Conservation (phyloP, 2,888 invertebrate genomes). For the Spatulosminthurus flaviceps region DNA sequence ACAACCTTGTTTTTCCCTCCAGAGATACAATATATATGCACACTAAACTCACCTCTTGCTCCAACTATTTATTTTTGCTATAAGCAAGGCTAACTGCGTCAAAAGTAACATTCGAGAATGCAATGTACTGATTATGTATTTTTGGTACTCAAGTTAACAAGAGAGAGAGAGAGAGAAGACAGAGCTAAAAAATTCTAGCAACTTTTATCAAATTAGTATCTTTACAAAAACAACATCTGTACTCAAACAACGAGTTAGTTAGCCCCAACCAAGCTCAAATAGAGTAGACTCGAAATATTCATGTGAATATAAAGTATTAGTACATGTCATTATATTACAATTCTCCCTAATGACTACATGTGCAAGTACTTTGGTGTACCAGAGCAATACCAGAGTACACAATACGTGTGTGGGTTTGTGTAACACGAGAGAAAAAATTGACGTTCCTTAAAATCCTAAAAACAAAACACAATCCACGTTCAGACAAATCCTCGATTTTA, state of each 20-base stretch:
- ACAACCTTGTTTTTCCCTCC: slow-evolving; percentile 27
- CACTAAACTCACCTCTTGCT: too few relatives aligned
- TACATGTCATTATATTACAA: too few relatives aligned
- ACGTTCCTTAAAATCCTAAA: slow-evolving; percentile 2
- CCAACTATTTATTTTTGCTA: background rate
- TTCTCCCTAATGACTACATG: too few relatives aligned
- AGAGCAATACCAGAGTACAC: background rate
- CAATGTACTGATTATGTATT: background rate
- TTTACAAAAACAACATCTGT: slow-evolving; percentile 2
- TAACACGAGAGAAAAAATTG: slow-evolving; percentile 1
- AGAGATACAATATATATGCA: background rate
- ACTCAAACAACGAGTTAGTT: too few relatives aligned
- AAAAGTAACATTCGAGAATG: background rate
- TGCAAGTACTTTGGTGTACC: background rate
- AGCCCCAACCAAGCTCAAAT: too few relatives aligned
- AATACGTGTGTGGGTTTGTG: background rate
- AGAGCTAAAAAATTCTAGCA: background rate
- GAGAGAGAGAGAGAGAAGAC: too few relatives aligned
- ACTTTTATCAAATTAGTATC: background rate
- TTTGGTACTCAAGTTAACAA: too few relatives aligned
- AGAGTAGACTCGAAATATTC: too few relatives aligned
- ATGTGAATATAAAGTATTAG: too few relatives aligned
- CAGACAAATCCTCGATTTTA: background rate
- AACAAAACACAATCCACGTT: slow-evolving; percentile 12
- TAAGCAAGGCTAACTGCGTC: background rate